Conservation (phyloP, 1,140 invertebrate species). For the Plectus sambesii region DNA sequence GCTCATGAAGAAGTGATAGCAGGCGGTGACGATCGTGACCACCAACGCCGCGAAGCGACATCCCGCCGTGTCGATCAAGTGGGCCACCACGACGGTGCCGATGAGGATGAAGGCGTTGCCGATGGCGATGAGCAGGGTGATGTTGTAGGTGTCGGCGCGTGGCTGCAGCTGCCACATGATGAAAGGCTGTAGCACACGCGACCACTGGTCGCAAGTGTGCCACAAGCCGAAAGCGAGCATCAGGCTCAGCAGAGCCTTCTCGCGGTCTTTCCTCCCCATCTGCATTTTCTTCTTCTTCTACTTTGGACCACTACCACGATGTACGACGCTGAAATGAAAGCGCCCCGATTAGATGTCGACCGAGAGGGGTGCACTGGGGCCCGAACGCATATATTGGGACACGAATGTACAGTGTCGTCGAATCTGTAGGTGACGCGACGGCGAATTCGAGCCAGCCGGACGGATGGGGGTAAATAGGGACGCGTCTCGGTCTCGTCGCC, state of each 20-base stretch:
- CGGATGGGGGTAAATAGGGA: no score
- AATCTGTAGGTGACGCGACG: no score
- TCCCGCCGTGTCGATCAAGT: slow-evolving; percentile 22
- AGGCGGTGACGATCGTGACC: slow-evolving; percentile 12
- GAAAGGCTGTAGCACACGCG: slow-evolving; percentile 23
- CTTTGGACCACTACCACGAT: no score
- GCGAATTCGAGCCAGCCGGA: slow-evolving; percentile 10
- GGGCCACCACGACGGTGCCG: slow-evolving; percentile 26
- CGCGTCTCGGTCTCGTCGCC: no score
- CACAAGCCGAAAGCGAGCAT: slow-evolving; percentile 18
- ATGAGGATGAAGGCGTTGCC: slow-evolving; percentile 15
- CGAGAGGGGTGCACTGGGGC: no score
- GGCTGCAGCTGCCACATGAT: slow-evolving; percentile 25
- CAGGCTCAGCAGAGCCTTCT: slow-evolving; percentile 18
- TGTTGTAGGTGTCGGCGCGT: slow-evolving; percentile 18
- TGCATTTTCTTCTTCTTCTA: slow-evolving; percentile 1
- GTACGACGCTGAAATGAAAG: no score
- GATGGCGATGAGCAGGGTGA: slow-evolving; percentile 21
- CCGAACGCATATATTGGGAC: no score
- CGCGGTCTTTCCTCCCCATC: slow-evolving; percentile 13
- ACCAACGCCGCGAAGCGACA: neutral
- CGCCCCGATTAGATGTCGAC: no score
- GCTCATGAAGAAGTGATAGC: no score
- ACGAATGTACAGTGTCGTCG: no score
- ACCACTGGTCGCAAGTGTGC: slow-evolving; percentile 31